Percentiles rank a stretch among this genome's conserved stretches.
Evolutionary conservation across 2,888 invertebrate genomes (phyloP).

Genomic region (Argyra leucocephala): DNA sequence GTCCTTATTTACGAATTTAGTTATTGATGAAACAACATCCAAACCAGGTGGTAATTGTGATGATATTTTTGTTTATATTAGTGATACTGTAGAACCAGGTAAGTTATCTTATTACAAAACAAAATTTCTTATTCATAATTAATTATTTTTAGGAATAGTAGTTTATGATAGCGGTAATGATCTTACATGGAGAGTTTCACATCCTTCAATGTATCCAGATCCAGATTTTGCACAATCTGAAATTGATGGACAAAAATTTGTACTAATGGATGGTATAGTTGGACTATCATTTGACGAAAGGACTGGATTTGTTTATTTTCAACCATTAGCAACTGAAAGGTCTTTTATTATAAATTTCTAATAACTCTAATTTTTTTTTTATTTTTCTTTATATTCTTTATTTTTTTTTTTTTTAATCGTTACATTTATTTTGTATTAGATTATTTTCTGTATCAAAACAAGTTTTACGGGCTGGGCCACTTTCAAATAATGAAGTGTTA

Average conservation of each 20-base stretch:
- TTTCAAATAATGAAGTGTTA: slow-evolving; percentile 57
- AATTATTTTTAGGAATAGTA: slow-evolving; percentile 32
- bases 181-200: slow-evolving; percentile 69
- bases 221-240: slow-evolving; percentile 67
- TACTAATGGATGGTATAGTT: slow-evolving; percentile 60
- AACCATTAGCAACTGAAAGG: slow-evolving; percentile 60
- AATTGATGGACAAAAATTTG: slow-evolving; percentile 57
- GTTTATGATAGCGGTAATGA: slow-evolving; percentile 58
- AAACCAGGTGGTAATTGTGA: slow-evolving; percentile 57
- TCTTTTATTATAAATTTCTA: slow-evolving; percentile 26
- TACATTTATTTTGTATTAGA: slow-evolving; percentile 41
- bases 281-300: slow-evolving; percentile 55
- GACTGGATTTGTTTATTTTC: slow-evolving; percentile 51
- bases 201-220: slow-evolving; percentile 78
- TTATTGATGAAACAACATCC: slow-evolving; percentile 63
- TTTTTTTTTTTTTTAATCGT: too few species aligned
- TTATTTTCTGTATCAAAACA: slow-evolving; percentile 69
- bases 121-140: neutral
- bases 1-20: slow-evolving; percentile 66
- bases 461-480: slow-evolving; percentile 62
- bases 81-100: slow-evolving; percentile 75
- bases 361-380: neutral
- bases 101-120: slow-evolving; percentile 14
- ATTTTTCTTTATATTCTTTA: neutral
- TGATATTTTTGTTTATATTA: slow-evolving; percentile 68